Evolutionary conservation across 1,140 invertebrate species (phyloP), one percentile per base, ranked within the genome.

Genomic region (Rhizoglyphus robini): DNA sequence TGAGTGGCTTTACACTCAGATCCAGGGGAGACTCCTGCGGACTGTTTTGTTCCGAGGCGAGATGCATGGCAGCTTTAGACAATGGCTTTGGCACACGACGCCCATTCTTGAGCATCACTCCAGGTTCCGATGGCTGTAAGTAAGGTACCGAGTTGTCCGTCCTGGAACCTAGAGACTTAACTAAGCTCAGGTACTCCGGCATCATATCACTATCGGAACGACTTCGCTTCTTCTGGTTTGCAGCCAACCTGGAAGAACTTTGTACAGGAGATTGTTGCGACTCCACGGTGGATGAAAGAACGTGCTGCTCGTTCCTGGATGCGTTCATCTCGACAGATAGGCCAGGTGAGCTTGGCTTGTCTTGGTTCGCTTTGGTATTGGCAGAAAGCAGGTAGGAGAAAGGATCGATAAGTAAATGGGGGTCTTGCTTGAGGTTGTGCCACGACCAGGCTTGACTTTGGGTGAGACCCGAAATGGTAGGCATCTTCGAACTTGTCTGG

Each of bases 11-110:
- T 74, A 90, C 80, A 1, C 88, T 90, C 3, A 93, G 76, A 75
- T 93, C 90, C 27, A 93, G 75, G 0, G 90, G 90, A 15, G 82
- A 87, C 62, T 93, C 89, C 15, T 74, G 72, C 13, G 73, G 41
- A 46, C 68, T 73, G 27, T 70, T 69, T 4, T 62, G 48, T 41
- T 70, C 68, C 27, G 51, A n/a, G n/a, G n/a, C n/a, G n/a, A n/a
- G n/a, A n/a, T n/a, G 51, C 4, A 69, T 13, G 18, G 61, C 77
- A 31, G 80, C 78, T 48, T 77, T 72, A 57, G 70, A 71, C 32
- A 78, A 65, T 13, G 76, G 76, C 34, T 74, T 73, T 15, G 76
- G 76, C 29, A 74, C 70, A 48, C 69, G 69, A 48, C 71, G 67
- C 32, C 71, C 69, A 23, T 71, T 69, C 13, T 71, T 69, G 18